A percentile compares a stretch with the other conserved stretches of the same genome.
These are phyloP conservation scores for Elachura formosa DNA, from an alignment of 2,113 vertebrate species.

Conservation along the genomic window DNA sequence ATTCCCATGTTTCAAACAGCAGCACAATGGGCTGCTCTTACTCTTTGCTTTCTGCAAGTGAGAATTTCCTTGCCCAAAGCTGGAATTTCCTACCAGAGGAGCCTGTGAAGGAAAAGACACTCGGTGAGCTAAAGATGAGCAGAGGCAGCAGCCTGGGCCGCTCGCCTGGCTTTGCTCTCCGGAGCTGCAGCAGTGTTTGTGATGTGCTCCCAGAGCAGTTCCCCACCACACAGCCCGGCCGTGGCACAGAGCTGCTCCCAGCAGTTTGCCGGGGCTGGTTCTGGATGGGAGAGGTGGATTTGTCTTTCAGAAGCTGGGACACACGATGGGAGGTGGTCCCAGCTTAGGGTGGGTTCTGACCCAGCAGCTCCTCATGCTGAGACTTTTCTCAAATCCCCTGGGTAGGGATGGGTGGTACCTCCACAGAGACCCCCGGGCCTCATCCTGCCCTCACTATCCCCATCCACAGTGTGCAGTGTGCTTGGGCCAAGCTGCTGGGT, in stretches of 20 bases:
- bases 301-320: background rate
- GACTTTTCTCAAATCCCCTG: background rate
- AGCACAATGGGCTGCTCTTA: constrained; percentile 27
- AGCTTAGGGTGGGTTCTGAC: background rate
- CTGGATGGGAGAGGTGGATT: background rate
- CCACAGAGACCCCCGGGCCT: background rate
- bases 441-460: background rate
- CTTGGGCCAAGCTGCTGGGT: background rate
- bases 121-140: no score
- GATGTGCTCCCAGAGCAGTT: no score
- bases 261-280: background rate
- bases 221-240: background rate
- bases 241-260: background rate
- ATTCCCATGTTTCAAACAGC: constrained; percentile 24
- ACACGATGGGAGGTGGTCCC: background rate
- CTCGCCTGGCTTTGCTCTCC: background rate
- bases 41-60: background rate
- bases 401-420: background rate
- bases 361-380: background rate
- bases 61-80: background rate
- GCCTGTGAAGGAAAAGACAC: background rate
- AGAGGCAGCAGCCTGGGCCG: background rate
- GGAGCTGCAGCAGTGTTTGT: background rate
- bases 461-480: background rate
- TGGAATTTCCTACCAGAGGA: background rate